These are phyloP conservation scores for Hyposmocoma kahamanoa DNA, from an alignment of 1,140 invertebrate species.

Conservation along the genomic window DNA sequence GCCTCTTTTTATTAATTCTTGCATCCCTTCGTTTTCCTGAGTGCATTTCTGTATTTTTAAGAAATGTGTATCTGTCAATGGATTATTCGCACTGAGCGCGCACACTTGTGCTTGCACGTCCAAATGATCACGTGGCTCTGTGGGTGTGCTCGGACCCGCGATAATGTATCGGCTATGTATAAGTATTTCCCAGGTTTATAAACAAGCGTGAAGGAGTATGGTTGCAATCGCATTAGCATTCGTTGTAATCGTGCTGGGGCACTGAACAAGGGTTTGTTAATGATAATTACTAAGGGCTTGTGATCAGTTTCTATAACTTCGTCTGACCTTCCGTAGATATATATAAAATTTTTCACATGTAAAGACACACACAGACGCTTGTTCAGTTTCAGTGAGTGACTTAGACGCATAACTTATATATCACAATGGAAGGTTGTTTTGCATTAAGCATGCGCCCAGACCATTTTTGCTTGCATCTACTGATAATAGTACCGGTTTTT, in stretches of 20 bases:
- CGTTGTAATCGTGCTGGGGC: neutral
- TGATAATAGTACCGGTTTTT: neutral
- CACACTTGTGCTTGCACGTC: neutral
- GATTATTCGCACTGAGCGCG: neutral
- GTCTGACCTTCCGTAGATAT: neutral
- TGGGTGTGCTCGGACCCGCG: neutral
- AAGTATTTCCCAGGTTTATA: neutral
- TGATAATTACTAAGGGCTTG: neutral
- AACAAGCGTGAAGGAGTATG: neutral
- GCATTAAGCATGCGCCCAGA: neutral
- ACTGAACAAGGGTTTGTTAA: neutral
- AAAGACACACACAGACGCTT: neutral
- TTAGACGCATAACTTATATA: neutral
- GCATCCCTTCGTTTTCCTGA: neutral
- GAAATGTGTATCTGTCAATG: neutral
- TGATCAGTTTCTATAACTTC: neutral
- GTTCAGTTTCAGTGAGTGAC: neutral
- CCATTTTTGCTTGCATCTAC: conserved; percentile 4
- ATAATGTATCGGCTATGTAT: neutral
- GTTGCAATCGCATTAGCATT: neutral
- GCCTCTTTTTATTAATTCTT: neutral
- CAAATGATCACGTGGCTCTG: neutral
- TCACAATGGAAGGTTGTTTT: neutral
- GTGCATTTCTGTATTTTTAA: neutral
- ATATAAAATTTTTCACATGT: neutral